Evolutionary conservation across 2,113 vertebrate species (phyloP).

Genomic region (Gymnobelideus leadbeateri): DNA sequence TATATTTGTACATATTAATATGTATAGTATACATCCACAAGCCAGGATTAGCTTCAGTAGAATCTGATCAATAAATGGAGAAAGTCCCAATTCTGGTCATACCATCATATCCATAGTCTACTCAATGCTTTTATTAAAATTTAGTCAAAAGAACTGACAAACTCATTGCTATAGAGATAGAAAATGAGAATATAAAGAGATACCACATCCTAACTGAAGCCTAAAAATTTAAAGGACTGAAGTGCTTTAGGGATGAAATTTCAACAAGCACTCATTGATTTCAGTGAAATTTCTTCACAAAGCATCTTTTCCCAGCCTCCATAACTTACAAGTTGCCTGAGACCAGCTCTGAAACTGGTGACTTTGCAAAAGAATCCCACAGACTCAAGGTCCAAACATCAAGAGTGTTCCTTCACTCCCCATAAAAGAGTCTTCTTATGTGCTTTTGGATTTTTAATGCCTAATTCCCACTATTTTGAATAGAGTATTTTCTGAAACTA

Average conservation of each 20-base stretch:
- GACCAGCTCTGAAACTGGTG: not conserved
- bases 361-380: not conserved
- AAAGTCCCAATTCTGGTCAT: not conserved
- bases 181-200: not conserved
- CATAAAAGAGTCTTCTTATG: not conserved
- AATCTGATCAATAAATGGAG: not conserved
- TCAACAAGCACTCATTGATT: not conserved
- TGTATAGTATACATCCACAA: not conserved
- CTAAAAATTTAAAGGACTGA: not conserved
- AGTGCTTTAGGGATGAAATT: not conserved
- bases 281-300: not conserved
- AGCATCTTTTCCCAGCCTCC: not conserved
- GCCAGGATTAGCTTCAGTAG: not conserved
- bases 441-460: not conserved
- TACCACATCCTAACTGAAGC: not conserved
- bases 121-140: not conserved
- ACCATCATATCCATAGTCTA: not conserved
- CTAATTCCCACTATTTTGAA: not conserved
- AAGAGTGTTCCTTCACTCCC: not conserved
- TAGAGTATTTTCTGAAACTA: not conserved
- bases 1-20: not conserved
- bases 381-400: not conserved
- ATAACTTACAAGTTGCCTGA: not conserved
- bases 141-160: not conserved
- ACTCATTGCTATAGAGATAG: not conserved